These are phyloP conservation scores for Platycheirus rosarum DNA, from an alignment of 2,888 invertebrate genomes.

Conservation along the genomic window DNA sequence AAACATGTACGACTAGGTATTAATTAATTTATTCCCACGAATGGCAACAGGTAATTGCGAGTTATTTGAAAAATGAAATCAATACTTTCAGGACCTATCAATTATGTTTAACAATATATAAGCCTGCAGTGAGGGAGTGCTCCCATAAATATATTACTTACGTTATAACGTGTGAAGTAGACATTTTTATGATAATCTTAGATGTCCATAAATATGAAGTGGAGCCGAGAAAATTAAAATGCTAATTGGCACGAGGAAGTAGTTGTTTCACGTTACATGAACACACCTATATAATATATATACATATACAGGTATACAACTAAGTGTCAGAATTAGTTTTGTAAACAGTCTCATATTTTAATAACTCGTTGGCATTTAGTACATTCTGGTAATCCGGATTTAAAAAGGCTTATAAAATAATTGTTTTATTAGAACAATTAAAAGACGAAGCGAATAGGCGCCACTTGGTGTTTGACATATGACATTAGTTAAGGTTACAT, in stretches of 20 bases:
- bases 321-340: slow-evolving; percentile 53
- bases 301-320: slow-evolving; percentile 19
- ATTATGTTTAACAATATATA: slow-evolving; percentile 48
- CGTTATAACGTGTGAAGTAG: slow-evolving; percentile 51
- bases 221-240: slow-evolving; percentile 42
- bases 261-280: neutral
- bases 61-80: slow-evolving; percentile 59
- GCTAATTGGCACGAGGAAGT: slow-evolving; percentile 47
- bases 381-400: slow-evolving; percentile 33
- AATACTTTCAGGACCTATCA: slow-evolving; percentile 56
- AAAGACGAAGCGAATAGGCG: slow-evolving; percentile 5
- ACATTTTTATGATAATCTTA: slow-evolving; percentile 65
- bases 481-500: too few species aligned
- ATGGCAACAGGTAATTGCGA: slow-evolving; percentile 31
- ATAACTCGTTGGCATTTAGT: slow-evolving; percentile 61
- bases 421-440: slow-evolving; percentile 1
- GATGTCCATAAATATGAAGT: slow-evolving; percentile 26
- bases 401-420: slow-evolving; percentile 7
- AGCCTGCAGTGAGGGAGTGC: slow-evolving; percentile 45
- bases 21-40: slow-evolving; percentile 36
- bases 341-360: slow-evolving; percentile 26
- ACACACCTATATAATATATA: neutral
- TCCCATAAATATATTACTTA: slow-evolving; percentile 20
- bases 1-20: neutral
- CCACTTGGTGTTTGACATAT: neutral